Evolutionary conservation across 2,888 invertebrate species (phyloP), one percentile per base, ranked within the genome.

Genomic region (Diogma glabrata): DNA sequence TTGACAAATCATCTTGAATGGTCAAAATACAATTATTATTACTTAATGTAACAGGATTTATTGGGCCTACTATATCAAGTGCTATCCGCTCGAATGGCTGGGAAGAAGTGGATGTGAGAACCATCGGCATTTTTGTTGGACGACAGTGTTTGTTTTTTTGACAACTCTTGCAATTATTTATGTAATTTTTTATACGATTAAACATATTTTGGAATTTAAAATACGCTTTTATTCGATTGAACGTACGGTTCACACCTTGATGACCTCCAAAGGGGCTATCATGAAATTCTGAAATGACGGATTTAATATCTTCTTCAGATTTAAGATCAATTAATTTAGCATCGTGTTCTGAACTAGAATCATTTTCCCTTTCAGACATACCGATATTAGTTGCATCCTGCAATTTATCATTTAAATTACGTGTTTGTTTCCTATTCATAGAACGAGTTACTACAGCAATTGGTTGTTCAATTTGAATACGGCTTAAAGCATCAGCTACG

Each of bases 61-160:
- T 38, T 9, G 38, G 38, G 4, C 38, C 38, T 2, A 38, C 38
- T 17, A 38, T 38, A 10, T 38, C 14, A n/a, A 38, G 38, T 16
- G 38, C 38, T 17, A 38, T 10, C 3, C 38, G 5, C 16, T 38
- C 38, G 19, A 38, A 38, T 9, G 38, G 38, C 10, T 38, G 38
- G 8, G 10, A 16, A 5, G 38, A 38, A 4, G 38, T 38, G 19
- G 8, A 17, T 4, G 38, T 16, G 19, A 38, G 8, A 16, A 38
- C 38, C 38, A 38, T 38, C 19, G 38, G 38, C 38, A 38, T 38
- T 38, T 38, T 38, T 5, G 38, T 38, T 38, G 16, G 38, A 7
- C 9, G 16, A 16, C 38, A 16, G 16, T 16, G 14, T 38, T 38
- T 38, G 10, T 38, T 38, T 5, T 17, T 38, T 4, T 38, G 36